These are phyloP conservation scores for Dicranocentrus wangi DNA, from an alignment of 2,888 invertebrate genomes.

Conservation along the genomic window DNA sequence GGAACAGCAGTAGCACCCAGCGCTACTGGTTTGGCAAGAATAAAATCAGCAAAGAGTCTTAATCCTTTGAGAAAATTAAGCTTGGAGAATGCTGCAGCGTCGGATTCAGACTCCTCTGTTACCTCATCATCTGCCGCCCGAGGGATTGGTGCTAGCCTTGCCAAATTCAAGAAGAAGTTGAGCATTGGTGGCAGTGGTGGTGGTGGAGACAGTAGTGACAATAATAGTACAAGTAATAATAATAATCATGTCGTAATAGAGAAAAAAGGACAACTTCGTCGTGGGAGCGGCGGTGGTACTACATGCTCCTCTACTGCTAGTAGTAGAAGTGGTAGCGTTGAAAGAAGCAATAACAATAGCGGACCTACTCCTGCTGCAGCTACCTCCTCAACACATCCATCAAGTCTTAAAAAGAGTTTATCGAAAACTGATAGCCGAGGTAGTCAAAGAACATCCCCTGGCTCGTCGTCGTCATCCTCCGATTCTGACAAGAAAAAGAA, in stretches of 20 bases:
- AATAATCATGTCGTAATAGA: constrained; percentile 41
- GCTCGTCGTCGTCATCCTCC: constrained; percentile 7
- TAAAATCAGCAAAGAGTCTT: constrained; percentile 70
- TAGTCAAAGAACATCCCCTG: constrained; percentile 26
- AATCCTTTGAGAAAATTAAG: constrained; percentile 69
- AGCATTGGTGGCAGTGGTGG: not conserved
- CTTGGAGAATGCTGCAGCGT: constrained; percentile 66
- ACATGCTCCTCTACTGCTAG: constrained; percentile 69
- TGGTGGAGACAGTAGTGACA: not conserved
- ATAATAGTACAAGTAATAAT: constrained; percentile 51
- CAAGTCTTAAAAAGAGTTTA: constrained; percentile 45
- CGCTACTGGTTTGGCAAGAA: constrained; percentile 51
- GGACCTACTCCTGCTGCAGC: not conserved
- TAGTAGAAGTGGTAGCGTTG: constrained; percentile 71
- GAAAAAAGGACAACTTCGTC: constrained; percentile 21
- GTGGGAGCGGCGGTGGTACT: constrained; percentile 63
- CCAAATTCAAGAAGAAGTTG: constrained; percentile 41
- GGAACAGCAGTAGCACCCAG: constrained; percentile 45
- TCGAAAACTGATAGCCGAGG: constrained; percentile 30
- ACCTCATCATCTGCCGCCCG: constrained; percentile 58
- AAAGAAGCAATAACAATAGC: constrained; percentile 56
- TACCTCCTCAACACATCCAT: constrained; percentile 15
- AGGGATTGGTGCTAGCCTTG: constrained; percentile 31
- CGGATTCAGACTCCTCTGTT: constrained; percentile 67
- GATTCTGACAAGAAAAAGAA: constrained; percentile 42